Percentiles rank a stretch among this genome's conserved stretches.
These are phyloP conservation scores for Andricus curvator DNA, from an alignment of 2,888 invertebrate species.

Conservation along the genomic window DNA sequence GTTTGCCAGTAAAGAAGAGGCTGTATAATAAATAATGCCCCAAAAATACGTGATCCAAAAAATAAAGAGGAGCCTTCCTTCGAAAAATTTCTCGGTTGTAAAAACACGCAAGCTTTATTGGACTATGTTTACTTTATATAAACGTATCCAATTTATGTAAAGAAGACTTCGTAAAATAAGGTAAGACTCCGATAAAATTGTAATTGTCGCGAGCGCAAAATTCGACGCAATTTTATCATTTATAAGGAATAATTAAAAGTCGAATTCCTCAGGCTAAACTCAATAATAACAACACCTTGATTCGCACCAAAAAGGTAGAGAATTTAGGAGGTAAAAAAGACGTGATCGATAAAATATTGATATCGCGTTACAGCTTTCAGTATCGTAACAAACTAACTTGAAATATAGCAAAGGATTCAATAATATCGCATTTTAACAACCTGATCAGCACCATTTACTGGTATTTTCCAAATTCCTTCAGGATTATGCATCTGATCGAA, in stretches of 20 bases:
- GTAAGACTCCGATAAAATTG: conserved; percentile 12
- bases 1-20: conserved; percentile 40
- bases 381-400: conserved; percentile 9
- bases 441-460: conserved; percentile 28
- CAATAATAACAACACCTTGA: conserved; percentile 18
- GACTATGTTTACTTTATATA: conserved; percentile 37
- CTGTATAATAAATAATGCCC: conserved; percentile 62
- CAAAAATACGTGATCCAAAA: conserved; percentile 50
- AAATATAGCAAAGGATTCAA: conserved; percentile 23
- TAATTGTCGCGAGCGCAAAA: background rate
- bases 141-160: conserved; percentile 20
- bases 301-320: background rate
- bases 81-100: background rate
- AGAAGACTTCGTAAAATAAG: conserved; percentile 23
- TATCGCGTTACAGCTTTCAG: conserved; percentile 2
- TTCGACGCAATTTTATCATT: background rate
- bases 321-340: background rate
- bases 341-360: conserved; percentile 12
- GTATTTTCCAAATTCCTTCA: background rate
- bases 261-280: background rate
- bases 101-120: conserved; percentile 4
- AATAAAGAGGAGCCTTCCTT: conserved; percentile 11
- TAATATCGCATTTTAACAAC: conserved; percentile 25
- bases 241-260: background rate
- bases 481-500: background rate